Evolutionary conservation across 2,797 vertebrate species (phyloP), one percentile per base, ranked within the genome.

Genomic region (Pangasius macronema): DNA sequence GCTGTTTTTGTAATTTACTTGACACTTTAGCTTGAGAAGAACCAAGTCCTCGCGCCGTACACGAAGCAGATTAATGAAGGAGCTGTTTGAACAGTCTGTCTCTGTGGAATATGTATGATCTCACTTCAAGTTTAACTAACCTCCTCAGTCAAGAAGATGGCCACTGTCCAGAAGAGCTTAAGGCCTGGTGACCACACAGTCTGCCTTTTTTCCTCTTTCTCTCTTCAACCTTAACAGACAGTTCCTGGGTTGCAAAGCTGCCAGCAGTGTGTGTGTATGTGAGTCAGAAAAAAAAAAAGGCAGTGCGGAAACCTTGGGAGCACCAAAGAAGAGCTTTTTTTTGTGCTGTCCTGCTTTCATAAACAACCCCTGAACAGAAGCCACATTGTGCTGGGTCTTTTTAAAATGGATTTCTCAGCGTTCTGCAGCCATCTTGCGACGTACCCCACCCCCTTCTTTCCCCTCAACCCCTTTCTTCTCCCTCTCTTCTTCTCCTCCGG

Each of bases 371-470:
- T 75, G 51, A 85, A 87, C 87, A 85, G 88, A 87, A 91, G 83
- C 51, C 24, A 68, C 87, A 83, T 39, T 89, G 63, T 90, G 55
- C 90, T 90, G 49, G 42, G 89, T 39, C 86, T 88, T 77, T 77
- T 88, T 89, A 93, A 92, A 93, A 91, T 93, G 90, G 90, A 88
- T 92, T 92, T 94, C 88, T 89, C 86, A 91, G 89, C 88, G 90
- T 92, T 82, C 86, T 90, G 90, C 77, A 89, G 88, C 77, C 72
- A 89, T 55, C 65, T 84, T 85, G 87, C 10, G 33, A 36, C 67
- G 5, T 59, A 83, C 90, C 85, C 80, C 63, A 36, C 10, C n/a
- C 85, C 55, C 51, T 57, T 33, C 16, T 39, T 22, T 42, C 4
- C 57, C 67, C 73, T 67, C 63, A 39, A 27, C 82, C 59, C 63